Conservation (phyloP, 2,113 vertebrate species). For the Proterorhinus semilunaris region DNA sequence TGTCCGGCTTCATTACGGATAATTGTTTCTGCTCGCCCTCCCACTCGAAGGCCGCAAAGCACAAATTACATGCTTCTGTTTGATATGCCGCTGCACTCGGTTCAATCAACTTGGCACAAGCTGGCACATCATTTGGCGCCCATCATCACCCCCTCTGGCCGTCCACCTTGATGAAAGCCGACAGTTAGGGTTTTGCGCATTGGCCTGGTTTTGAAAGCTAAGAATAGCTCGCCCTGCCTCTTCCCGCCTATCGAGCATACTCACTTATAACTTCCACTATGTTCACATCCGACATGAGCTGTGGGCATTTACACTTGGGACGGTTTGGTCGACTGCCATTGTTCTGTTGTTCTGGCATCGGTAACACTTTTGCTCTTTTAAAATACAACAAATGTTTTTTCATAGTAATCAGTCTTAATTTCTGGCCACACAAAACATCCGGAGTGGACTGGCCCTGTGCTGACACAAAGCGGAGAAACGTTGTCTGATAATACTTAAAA, state of each 20-base stretch:
- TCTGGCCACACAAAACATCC: too few relatives aligned
- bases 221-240: slow-evolving; percentile 51
- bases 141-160: slow-evolving; percentile 1
- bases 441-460: too few relatives aligned
- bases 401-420: too few relatives aligned
- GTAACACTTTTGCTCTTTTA: too few relatives aligned
- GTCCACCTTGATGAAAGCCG: slow-evolving; percentile 33
- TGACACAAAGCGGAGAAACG: too few relatives aligned
- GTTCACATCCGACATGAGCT: neutral
- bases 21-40: slow-evolving; percentile 29
- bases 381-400: too few relatives aligned
- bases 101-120: slow-evolving; percentile 22
- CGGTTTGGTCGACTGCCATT: slow-evolving; percentile 2
- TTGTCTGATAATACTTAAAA: too few relatives aligned
- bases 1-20: slow-evolving; percentile 29
- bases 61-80: slow-evolving; percentile 15
- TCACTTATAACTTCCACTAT: neutral
- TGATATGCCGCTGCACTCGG: neutral
- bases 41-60: slow-evolving; percentile 5
- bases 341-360: neutral
- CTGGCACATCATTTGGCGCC: neutral
- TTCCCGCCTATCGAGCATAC: neutral
- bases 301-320: neutral
- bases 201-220: slow-evolving; percentile 64
- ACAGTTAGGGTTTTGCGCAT: slow-evolving; percentile 28